phyloP scores from a whole-genome alignment of 37 sponge, comb jelly and placozoan species.

The Aplysina aerophoba region DNA sequence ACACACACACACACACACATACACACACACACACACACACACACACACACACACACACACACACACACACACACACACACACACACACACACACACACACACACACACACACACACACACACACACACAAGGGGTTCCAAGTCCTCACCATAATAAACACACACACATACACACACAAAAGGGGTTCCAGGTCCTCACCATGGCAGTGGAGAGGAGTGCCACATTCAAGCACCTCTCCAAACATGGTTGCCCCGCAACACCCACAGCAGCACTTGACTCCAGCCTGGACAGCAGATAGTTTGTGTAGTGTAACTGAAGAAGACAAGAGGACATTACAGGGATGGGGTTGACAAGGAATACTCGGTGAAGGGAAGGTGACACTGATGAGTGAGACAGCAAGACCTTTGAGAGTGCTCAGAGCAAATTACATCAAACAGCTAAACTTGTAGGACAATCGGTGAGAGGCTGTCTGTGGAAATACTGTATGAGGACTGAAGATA shows the following conservation, averaged over 20 bases:
- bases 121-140: neutral
- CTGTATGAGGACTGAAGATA: too few species aligned
- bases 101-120: neutral
- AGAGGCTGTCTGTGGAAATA: too few species aligned
- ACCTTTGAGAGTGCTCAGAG: too few species aligned
- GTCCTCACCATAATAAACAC: neutral
- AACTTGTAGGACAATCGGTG: too few species aligned
- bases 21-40: too few species aligned
- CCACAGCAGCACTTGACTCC: neutral
- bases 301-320: neutral
- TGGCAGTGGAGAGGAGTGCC: constrained; percentile 41
- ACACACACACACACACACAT: too few species aligned
- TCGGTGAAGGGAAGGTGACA: neutral
- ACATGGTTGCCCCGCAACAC: constrained; percentile 52
- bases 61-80: too few species aligned
- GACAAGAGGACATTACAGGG: neutral
- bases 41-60: too few species aligned
- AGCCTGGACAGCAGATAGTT: constrained; percentile 26
- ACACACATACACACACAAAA: constrained; percentile 1
- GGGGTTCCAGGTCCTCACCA: constrained; percentile 43
- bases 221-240: constrained; percentile 54
- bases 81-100: neutral
- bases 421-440: too few species aligned
- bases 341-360: too few species aligned
- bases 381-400: too few species aligned